A percentile compares a stretch with the other conserved stretches of the same genome.
phyloP scores from a whole-genome alignment of 1,140 invertebrate genomes.

The Brachionus plicatilis region DNA sequence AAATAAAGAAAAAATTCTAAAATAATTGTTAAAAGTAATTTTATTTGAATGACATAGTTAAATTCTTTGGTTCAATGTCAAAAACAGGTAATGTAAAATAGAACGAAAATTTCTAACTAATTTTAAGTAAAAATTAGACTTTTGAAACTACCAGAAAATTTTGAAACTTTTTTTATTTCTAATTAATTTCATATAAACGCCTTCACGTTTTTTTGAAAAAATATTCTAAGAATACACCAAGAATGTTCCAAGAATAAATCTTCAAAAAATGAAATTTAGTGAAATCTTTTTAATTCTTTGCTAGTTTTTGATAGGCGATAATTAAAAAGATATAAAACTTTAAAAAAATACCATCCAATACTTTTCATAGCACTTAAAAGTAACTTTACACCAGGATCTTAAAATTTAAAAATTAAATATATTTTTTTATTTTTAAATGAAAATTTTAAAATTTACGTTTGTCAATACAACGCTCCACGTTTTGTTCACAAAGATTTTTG shows the following conservation, averaged over 20 bases:
- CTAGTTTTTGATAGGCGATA: neutral
- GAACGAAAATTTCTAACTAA: no score
- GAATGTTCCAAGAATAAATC: neutral
- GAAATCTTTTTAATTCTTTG: neutral
- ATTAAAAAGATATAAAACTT: slow-evolving; percentile 25
- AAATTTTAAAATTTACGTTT: slow-evolving; percentile 60
- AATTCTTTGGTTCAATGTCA: no score
- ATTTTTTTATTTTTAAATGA: neutral
- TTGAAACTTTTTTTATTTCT: no score
- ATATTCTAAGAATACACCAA: no score
- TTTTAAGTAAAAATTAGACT: no score
- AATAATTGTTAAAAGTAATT: no score
- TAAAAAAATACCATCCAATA: slow-evolving; percentile 68
- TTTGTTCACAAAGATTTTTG: slow-evolving; percentile 66
- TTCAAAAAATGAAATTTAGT: neutral
- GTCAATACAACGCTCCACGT: slow-evolving; percentile 69
- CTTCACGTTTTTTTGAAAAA: no score
- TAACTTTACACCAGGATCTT: slow-evolving; percentile 74
- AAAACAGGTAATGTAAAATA: no score
- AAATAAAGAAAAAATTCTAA: no score
- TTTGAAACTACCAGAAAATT: no score
- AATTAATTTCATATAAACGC: no score
- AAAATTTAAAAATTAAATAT: slow-evolving; percentile 45
- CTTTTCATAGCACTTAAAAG: slow-evolving; percentile 76
- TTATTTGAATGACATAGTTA: no score